Conservation (phyloP, 2,113 vertebrate genomes). For the Amphiprion percula region DNA sequence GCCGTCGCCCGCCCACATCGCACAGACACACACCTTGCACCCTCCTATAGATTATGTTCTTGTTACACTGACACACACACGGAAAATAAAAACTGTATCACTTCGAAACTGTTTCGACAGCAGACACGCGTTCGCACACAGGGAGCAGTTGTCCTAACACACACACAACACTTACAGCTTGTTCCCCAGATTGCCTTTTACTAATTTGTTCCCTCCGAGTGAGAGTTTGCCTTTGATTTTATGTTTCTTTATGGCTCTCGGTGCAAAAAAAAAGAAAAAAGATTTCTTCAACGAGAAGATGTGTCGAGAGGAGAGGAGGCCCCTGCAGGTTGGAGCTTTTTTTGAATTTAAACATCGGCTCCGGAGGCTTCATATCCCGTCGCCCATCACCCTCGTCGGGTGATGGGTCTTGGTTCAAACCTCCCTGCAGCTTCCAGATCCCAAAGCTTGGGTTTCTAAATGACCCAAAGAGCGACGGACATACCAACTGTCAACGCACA, state of each 20-base stretch:
- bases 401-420: slow-evolving; percentile 64
- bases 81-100: slow-evolving; percentile 68
- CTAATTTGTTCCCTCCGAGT: slow-evolving; percentile 71
- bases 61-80: background rate
- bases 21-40: slow-evolving; percentile 42
- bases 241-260: slow-evolving; percentile 60
- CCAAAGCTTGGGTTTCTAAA: slow-evolving; percentile 52
- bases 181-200: slow-evolving; percentile 78
- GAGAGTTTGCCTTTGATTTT: slow-evolving; percentile 73
- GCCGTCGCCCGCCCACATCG: slow-evolving; percentile 68
- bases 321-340: slow-evolving; percentile 14
- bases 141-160: slow-evolving; percentile 64
- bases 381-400: slow-evolving; percentile 1
- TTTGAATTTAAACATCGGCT: slow-evolving; percentile 43
- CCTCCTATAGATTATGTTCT: slow-evolving; percentile 4
- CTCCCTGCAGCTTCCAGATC: slow-evolving; percentile 48
- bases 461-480: slow-evolving; percentile 69
- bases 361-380: slow-evolving; percentile 7
- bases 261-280: slow-evolving; percentile 19
- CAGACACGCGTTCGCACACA: slow-evolving; percentile 62
- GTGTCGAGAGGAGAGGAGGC: slow-evolving; percentile 32
- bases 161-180: slow-evolving; percentile 74
- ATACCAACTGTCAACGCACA: slow-evolving; percentile 79
- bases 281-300: slow-evolving; percentile 62
- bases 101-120: slow-evolving; percentile 65